A percentile compares a stretch with the other conserved stretches of the same genome.
These are phyloP conservation scores for Petrocephalus sullivani DNA, from an alignment of 2,797 vertebrate genomes.

Conservation along the genomic window DNA sequence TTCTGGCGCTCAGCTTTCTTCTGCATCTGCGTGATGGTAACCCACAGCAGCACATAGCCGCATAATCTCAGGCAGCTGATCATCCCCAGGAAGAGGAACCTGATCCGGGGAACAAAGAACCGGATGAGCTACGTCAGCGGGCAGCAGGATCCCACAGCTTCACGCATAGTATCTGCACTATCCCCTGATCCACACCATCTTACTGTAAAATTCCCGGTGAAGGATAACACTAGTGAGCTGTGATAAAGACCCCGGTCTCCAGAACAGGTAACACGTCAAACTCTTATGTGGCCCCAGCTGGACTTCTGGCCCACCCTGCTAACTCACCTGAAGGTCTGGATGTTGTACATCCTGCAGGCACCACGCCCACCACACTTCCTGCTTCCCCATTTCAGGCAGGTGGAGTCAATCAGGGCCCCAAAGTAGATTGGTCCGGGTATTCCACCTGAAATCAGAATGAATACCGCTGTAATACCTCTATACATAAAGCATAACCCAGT, in stretches of 20 bases:
- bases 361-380: slow-evolving; percentile 72
- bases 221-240: neutral
- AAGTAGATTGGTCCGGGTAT: slow-evolving; percentile 72
- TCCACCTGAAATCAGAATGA: slow-evolving; percentile 35
- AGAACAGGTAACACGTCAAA: neutral
- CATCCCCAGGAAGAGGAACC: slow-evolving; percentile 34
- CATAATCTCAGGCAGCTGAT: neutral
- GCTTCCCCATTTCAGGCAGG: slow-evolving; percentile 79
- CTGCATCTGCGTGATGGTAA: slow-evolving; percentile 21
- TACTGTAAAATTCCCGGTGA: neutral
- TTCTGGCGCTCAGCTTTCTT: slow-evolving; percentile 16
- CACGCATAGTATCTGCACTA: neutral
- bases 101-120: neutral
- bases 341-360: slow-evolving; percentile 77
- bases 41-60: slow-evolving; percentile 27
- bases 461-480: slow-evolving; percentile 35
- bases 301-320: neutral
- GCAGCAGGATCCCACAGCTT: neutral
- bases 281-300: neutral
- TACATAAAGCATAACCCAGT: slow-evolving; percentile 9
- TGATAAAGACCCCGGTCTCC: neutral
- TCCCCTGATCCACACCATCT: neutral
- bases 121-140: neutral
- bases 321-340: slow-evolving; percentile 62
- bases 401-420: slow-evolving; percentile 78